These are phyloP conservation scores for Tragopan temminckii DNA, from an alignment of 2,797 vertebrate species.

Conservation along the genomic window DNA sequence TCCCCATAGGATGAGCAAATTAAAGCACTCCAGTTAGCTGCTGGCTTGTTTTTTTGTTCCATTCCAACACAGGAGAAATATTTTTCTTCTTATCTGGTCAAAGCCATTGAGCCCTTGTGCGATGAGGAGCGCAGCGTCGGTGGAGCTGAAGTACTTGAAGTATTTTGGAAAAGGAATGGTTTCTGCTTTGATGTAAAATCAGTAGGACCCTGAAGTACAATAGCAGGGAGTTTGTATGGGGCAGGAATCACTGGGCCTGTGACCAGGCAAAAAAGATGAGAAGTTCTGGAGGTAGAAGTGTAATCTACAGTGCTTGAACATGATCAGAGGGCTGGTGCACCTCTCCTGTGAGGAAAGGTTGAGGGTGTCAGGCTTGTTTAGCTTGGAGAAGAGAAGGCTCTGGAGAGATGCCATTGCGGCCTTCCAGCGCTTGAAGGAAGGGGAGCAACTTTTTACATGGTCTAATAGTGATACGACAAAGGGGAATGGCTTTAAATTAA, in stretches of 20 bases:
- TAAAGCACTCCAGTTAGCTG: neutral
- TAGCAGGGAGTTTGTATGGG: neutral
- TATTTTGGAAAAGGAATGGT: neutral
- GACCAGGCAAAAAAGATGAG: rapidly evolving
- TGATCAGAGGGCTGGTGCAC: too few species aligned
- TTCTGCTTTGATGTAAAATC: neutral
- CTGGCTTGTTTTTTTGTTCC: neutral
- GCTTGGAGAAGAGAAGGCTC: too few species aligned
- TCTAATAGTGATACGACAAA: too few species aligned
- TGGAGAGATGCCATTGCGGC: too few species aligned
- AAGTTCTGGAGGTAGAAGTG: neutral
- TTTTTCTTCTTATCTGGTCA: neutral
- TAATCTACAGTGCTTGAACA: neutral
- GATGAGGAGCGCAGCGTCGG: rapidly evolving
- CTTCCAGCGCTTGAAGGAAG: too few species aligned
- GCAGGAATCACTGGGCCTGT: neutral
- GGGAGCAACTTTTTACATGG: too few species aligned
- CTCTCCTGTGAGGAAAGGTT: too few species aligned
- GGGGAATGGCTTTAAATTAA: too few species aligned
- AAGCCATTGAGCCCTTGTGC: rapidly evolving
- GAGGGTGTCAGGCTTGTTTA: too few species aligned
- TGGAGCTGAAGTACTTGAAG: rapidly evolving
- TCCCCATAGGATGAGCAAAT: neutral
- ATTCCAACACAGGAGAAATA: rapidly evolving
- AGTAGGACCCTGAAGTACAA: neutral